These are phyloP conservation scores for Pimpla rufipes DNA, from an alignment of 2,888 invertebrate species.

Conservation along the genomic window DNA sequence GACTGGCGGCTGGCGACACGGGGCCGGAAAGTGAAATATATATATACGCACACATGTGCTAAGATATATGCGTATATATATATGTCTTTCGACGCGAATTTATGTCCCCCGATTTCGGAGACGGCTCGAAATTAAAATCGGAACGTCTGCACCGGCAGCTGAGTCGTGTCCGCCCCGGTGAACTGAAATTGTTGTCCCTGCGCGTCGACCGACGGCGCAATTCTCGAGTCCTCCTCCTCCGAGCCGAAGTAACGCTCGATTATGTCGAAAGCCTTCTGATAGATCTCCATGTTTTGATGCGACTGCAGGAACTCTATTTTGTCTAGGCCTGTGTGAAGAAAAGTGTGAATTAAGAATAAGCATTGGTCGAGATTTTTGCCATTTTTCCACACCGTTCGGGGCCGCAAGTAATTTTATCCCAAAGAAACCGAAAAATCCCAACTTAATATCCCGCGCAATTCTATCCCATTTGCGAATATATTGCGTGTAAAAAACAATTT, in stretches of 20 bases:
- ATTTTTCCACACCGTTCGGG: too few species aligned
- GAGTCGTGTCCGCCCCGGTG: constrained; percentile 81
- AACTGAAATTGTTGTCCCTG: constrained; percentile 90
- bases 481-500: too few species aligned
- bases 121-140: constrained; percentile 88
- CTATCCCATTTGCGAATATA: too few species aligned
- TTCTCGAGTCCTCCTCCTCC: constrained; percentile 94
- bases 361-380: neutral
- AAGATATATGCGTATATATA: constrained; percentile 31
- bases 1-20: constrained; percentile 28
- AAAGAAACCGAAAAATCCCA: too few species aligned
- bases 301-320: constrained; percentile 99
- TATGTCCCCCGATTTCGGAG: constrained; percentile 34
- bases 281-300: constrained; percentile 98
- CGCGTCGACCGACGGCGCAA: constrained; percentile 92
- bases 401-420: too few species aligned
- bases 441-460: too few species aligned
- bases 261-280: constrained; percentile 98
- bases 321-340: constrained; percentile 92
- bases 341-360: constrained; percentile 54
- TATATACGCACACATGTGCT: constrained; percentile 41
- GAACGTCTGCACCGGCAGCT: constrained; percentile 92
- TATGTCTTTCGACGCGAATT: constrained; percentile 36
- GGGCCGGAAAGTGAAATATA: constrained; percentile 33
- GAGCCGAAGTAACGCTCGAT: constrained; percentile 98